Percentiles rank a stretch among this genome's conserved stretches.
phyloP scores from a whole-genome alignment of 2,888 invertebrate genomes.

The Panopea generosa region DNA sequence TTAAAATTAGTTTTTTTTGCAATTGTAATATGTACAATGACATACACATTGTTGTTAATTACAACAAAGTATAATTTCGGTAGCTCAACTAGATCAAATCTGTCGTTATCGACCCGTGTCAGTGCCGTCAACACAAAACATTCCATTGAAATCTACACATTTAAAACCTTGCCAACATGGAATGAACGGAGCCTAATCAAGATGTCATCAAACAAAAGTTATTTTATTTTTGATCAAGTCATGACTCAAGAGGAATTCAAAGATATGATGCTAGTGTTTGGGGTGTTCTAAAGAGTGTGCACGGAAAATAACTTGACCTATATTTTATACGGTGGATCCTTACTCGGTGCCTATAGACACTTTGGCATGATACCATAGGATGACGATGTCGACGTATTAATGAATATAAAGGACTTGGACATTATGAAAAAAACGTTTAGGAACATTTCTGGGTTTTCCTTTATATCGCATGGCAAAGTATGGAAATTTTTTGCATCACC shows the following conservation, averaged over 20 bases:
- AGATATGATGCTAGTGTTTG: slow-evolving; percentile 27
- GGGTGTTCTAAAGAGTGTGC: slow-evolving; percentile 30
- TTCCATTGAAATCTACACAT: no score
- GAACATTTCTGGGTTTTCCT: slow-evolving; percentile 22
- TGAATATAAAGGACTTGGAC: slow-evolving; percentile 47
- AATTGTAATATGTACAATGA: no score
- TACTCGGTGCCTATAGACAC: slow-evolving; percentile 65
- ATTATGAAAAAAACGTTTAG: slow-evolving; percentile 26
- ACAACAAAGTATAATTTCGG: no score
- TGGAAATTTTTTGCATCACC: slow-evolving; percentile 62
- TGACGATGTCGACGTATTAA: slow-evolving; percentile 66
- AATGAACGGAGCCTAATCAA: slow-evolving; percentile 22
- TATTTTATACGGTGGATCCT: slow-evolving; percentile 66
- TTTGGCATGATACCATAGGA: slow-evolving; percentile 68
- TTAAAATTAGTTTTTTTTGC: no score
- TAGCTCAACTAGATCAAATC: no score
- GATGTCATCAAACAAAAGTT: slow-evolving; percentile 18
- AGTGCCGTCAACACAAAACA: no score
- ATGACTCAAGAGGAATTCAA: slow-evolving; percentile 34
- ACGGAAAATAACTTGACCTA: slow-evolving; percentile 41
- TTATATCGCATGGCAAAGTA: slow-evolving; percentile 39
- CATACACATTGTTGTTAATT: no score
- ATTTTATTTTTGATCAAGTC: slow-evolving; percentile 37
- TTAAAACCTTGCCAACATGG: slow-evolving; percentile 40
- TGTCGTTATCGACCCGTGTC: no score